phyloP scores from a whole-genome alignment of 2,113 vertebrate genomes.

The Motacilla tschutschensis region DNA sequence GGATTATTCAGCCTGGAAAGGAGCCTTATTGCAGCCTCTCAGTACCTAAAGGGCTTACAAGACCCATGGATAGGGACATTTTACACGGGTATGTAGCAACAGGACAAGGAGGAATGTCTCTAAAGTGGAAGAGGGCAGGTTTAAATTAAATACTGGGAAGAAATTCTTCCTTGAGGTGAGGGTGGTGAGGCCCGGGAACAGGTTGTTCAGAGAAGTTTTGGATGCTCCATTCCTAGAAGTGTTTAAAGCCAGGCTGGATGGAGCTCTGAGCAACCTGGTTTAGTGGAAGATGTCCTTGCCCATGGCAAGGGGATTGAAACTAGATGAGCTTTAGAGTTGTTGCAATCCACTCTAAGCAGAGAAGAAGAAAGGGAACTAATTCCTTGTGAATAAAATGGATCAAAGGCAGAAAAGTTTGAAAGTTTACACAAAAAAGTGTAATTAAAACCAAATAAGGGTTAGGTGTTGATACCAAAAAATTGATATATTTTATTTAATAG shows the following conservation, averaged over 20 bases:
- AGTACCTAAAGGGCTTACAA: not conserved
- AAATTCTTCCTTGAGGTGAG: not conserved
- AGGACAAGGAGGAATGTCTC: not conserved
- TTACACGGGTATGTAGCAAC: not conserved
- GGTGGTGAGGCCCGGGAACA: not conserved
- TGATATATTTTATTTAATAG: not conserved
- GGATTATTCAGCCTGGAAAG: not conserved
- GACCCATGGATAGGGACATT: not conserved
- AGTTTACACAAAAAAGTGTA: not conserved
- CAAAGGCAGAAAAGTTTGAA: not conserved
- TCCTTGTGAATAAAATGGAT: not conserved
- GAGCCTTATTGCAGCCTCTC: not conserved
- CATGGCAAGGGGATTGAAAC: not conserved
- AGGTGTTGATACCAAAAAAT: not conserved
- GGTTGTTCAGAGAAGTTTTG: not conserved
- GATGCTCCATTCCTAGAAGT: not conserved
- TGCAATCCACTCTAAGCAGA: not conserved
- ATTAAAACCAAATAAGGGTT: not conserved
- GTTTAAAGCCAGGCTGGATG: not conserved
- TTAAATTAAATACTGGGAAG: not conserved
- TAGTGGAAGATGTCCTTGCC: not conserved
- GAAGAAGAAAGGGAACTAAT: not conserved
- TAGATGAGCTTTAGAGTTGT: not conserved
- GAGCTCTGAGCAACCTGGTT: not conserved
- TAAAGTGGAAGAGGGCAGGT: not conserved